Evolutionary conservation across 2,113 vertebrate species (phyloP), one percentile per base, ranked within the genome.

Genomic region (Semnornis frantzii): DNA sequence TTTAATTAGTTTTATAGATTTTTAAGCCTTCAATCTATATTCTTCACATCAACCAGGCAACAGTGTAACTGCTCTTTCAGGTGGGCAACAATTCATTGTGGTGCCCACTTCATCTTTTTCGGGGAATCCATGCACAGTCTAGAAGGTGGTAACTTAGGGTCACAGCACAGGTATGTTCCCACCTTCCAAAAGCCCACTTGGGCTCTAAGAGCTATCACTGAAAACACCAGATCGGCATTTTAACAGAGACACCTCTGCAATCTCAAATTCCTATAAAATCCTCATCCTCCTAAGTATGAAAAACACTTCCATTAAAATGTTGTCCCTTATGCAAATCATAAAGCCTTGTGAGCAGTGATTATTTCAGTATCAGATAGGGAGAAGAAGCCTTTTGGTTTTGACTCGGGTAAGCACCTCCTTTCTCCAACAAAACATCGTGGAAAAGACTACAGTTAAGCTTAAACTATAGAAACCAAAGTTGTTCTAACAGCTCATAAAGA

Each of bases 381-480:
- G 31, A 71, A 80, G 54, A 82, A 81, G 66, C 13, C 7, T 87
- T 82, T 33, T 62, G 24, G 50, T 64, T 82, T 44, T 39, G 20
- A 64, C 54, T 60, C 21, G 31, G 44, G 21, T 8, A 69, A 68
- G 8, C 91, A 31, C 24, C 27, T 87, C 84, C 27, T 85, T 76
- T 85, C 54, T 65, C 27, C 76, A 90, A 55, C 23, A 81, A 92
- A 88, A 72, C 27, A 23, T 6, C 42, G 65, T 85, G 65, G 54
- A 58, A 84, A 79, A 82, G 59, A 81, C 27, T 82, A 31, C 83
- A 90, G 50, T 34, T 75, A 75, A 86, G n/a, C 12, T 66, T 62
- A 83, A 93, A 85, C 58, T 62, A 44, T 70, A 82, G n/a, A 86
- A 95, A 74, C 66, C 30, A 13, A 89, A 81, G 85, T 90, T 86